These are phyloP conservation scores for Bombus soroeensis DNA, from an alignment of 1,140 invertebrate species.

Conservation along the genomic window DNA sequence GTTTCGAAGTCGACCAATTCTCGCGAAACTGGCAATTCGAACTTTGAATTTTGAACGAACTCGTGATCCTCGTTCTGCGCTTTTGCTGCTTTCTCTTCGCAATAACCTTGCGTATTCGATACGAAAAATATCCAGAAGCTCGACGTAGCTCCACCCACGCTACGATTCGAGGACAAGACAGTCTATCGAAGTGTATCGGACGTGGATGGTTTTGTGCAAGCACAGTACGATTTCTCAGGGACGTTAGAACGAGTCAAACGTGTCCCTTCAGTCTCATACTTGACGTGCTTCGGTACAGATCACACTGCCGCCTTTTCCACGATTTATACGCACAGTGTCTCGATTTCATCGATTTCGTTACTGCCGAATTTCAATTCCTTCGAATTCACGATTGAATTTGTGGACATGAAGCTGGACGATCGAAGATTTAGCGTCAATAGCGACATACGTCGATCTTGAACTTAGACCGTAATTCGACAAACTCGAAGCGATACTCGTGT, in stretches of 20 bases:
- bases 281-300: neutral
- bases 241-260: neutral
- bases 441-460: neutral
- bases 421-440: no score
- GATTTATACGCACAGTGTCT: neutral
- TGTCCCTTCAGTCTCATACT: no score
- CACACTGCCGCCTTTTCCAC: neutral
- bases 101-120: no score
- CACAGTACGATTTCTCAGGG: neutral
- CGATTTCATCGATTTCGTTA: neutral
- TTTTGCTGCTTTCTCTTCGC: neutral
- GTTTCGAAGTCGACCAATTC: conserved; percentile 8
- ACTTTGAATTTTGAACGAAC: neutral
- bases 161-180: neutral
- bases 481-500: neutral
- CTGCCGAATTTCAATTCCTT: neutral
- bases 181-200: no score
- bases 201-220: neutral
- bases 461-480: neutral
- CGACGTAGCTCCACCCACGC: neutral
- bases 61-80: neutral
- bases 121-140: neutral
- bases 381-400: neutral
- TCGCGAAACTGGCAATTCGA: neutral
- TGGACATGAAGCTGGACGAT: no score